Evolutionary conservation across 1,140 invertebrate species (phyloP).

Genomic region (Ostrea denselamellosa): DNA sequence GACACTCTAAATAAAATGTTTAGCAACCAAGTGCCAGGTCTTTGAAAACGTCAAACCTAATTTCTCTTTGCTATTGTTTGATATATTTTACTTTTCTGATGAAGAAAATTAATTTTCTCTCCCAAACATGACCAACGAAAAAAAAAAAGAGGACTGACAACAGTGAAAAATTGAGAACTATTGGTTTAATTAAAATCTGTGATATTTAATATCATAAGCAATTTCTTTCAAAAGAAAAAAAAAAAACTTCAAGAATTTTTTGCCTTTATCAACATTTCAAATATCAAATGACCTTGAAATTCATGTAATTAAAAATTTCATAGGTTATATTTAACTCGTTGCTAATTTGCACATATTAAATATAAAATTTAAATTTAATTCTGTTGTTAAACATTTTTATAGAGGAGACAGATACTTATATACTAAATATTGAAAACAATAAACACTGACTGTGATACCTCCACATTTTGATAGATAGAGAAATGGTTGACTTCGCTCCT

Average conservation of each 20-base stretch:
- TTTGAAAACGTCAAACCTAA: constrained; percentile 5
- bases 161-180: neutral
- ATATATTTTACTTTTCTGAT: neutral
- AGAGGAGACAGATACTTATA: no score
- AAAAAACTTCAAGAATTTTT: no score
- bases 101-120: neutral
- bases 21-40: constrained; percentile 1
- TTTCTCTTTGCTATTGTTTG: neutral
- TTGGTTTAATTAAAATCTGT: neutral
- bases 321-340: neutral
- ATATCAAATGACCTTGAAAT: neutral
- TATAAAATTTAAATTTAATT: no score
- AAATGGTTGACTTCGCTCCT: constrained; percentile 15
- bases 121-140: neutral
- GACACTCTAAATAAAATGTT: constrained; percentile 25
- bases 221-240: no score
- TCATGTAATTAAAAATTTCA: neutral
- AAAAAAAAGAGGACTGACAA: neutral
- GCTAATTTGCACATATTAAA: no score
- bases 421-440: no score
- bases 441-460: neutral
- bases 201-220: neutral
- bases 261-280: no score
- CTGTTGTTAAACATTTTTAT: no score
- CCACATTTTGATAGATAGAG: neutral